Evolutionary conservation across 1,140 invertebrate species (phyloP).

Genomic region (Drosophila elegans): DNA sequence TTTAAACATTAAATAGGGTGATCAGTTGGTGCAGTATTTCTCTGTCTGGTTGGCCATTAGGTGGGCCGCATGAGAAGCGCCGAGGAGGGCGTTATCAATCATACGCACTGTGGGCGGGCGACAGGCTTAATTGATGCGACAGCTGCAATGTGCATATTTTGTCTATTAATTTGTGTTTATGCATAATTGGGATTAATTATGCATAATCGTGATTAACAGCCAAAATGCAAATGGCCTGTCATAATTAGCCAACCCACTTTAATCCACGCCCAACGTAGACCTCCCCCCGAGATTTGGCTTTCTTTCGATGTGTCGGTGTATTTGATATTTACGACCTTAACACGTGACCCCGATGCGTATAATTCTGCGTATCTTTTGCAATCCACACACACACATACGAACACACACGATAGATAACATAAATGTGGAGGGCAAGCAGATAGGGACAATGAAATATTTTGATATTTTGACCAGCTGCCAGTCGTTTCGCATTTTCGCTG

Average conservation of each 20-base stretch:
- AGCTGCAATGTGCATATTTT: conserved; percentile 71
- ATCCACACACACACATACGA: conserved; percentile 13
- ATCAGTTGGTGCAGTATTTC: conserved; percentile 55
- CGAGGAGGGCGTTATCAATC: conserved; percentile 37
- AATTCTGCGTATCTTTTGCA: conserved; percentile 50
- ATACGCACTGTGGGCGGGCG: conserved; percentile 16
- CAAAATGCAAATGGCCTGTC: conserved; percentile 67
- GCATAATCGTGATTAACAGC: conserved; percentile 80
- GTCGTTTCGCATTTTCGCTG: conserved; percentile 53
- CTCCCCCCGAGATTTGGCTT: not conserved
- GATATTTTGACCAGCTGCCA: conserved; percentile 51
- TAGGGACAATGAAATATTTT: conserved; percentile 34
- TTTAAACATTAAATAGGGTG: conserved; percentile 72
- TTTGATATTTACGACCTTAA: conserved; percentile 68
- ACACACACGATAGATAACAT: conserved; percentile 3
- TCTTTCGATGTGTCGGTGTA: conserved; percentile 27
- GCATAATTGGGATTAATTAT: conserved; percentile 80
- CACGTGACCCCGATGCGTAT: conserved; percentile 61
- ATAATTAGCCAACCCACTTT: conserved; percentile 48
- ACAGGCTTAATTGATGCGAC: conserved; percentile 58
- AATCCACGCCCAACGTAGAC: not conserved
- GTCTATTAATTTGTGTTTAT: conserved; percentile 80
- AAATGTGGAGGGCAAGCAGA: not conserved
- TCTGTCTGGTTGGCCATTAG: conserved; percentile 5
- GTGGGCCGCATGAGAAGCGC: not conserved